Base-by-base conservation (phyloP, 2,888 invertebrate genomes). In the Drosophila limbata region DNA sequence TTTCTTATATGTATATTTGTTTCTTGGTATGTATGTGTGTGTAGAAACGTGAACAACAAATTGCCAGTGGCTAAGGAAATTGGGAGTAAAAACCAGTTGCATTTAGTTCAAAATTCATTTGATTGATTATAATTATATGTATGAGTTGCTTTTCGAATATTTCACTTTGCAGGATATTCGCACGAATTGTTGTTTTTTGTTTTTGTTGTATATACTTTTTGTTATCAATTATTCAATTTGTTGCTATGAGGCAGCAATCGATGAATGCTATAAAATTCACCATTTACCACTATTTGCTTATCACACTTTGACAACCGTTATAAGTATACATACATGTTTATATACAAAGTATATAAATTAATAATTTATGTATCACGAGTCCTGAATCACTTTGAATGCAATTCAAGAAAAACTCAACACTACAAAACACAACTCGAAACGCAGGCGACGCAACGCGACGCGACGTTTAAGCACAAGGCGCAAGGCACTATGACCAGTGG, bases 1-100 rank as follows among this genome's bases (percentile, higher is more conserved):
- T 64, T 31, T 64, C 35, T 74, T 37, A 31, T 37, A 25, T 2
- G 25, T 55, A 19, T 59, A 3, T 59, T 39, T 37, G 17, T 13
- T 39, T 39, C 15, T 39, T 60, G 39, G 45, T 35, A 17, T 39
- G 51, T 35, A 25, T 44, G 33, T 15, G 44, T 51, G 8, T 62
- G 45, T 42, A 15, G 19, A 57, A 56, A 70, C 57, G 62, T 60
- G 69, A 65, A 62, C 53, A 68, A 68, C 77, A 60, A 60, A 47
- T 60, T 65, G 59, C 70, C 65, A 52, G 59, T 62, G 62, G 64
- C 77, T 79, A 51, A 60, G 55, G 47, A 66, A 79, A 52, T 70
- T 60, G 64, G 75, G 61, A 75, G 69, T 55, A 52, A 79, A 78
- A 79, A 76, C 79, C 75, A 76, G 79, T 79, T 76, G 40, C 56